Evolutionary conservation across 1,140 invertebrate species (phyloP).

Genomic region (Himalopsyche phryganea): DNA sequence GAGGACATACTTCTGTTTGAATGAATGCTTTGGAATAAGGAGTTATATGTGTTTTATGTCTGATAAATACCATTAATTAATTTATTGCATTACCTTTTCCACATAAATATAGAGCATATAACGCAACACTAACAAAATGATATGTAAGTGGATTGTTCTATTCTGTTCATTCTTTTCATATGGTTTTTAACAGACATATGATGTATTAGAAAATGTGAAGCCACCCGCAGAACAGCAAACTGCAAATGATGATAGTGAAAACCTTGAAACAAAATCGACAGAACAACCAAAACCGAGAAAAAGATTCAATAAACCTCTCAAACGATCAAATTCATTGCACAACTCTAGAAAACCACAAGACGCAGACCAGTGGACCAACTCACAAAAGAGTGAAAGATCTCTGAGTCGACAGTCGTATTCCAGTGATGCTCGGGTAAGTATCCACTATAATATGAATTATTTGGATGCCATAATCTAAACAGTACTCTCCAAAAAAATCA

Average conservation of each 20-base stretch:
- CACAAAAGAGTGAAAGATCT: constrained; percentile 45
- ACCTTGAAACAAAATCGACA: constrained; percentile 15
- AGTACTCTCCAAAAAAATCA: background rate
- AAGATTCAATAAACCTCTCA: constrained; percentile 38
- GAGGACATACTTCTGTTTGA: too few relatives aligned
- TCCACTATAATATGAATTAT: background rate
- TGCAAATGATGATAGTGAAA: constrained; percentile 18
- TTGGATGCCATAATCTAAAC: background rate
- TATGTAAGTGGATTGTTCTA: too few relatives aligned
- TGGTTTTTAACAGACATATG: constrained; percentile 40
- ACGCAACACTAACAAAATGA: too few relatives aligned
- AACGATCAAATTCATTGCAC: constrained; percentile 50
- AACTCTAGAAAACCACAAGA: constrained; percentile 35
- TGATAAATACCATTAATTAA: too few relatives aligned
- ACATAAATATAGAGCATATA: too few relatives aligned
- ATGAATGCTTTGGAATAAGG: too few relatives aligned
- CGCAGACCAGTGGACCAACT: constrained; percentile 38
- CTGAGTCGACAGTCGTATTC: constrained; percentile 62
- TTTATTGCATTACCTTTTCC: too few relatives aligned
- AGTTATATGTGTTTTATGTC: too few relatives aligned
- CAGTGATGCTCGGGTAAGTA: constrained; percentile 60
- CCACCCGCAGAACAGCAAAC: constrained; percentile 23
- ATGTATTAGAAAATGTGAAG: constrained; percentile 36
- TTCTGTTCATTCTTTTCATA: background rate
- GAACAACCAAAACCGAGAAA: constrained; percentile 24